Conservation (phyloP, 2,888 invertebrate genomes). For the Vesta saturnalis region DNA sequence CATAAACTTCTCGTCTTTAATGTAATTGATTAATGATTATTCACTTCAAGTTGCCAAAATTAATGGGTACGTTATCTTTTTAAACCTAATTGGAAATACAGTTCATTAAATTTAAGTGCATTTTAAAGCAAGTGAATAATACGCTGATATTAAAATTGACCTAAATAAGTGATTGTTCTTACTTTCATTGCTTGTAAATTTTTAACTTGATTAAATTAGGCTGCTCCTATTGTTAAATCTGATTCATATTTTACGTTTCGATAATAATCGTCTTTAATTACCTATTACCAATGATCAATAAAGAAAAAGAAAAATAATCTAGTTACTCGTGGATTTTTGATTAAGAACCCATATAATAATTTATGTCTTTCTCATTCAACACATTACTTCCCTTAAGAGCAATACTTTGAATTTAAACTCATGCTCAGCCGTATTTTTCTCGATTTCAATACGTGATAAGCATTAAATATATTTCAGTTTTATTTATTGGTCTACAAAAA, state of each 20-base stretch:
- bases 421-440: constrained; percentile 27
- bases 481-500: constrained; percentile 37
- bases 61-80: no score
- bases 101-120: neutral
- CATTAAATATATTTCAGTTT: constrained; percentile 27
- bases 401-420: constrained; percentile 26
- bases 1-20: no score
- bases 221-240: neutral
- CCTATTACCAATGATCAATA: no score
- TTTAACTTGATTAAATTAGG: neutral
- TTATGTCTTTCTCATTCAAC: neutral
- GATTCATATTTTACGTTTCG: no score
- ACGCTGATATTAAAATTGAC: neutral
- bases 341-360: constrained; percentile 13
- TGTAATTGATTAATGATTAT: neutral
- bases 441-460: constrained; percentile 32
- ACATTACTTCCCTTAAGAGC: constrained; percentile 10
- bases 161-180: constrained; percentile 3
- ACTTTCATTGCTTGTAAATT: neutral
- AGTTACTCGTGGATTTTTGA: no score
- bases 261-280: no score
- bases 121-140: neutral
- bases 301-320: no score
- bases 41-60: neutral
- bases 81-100: neutral